A percentile compares a stretch with the other conserved stretches of the same genome.
Conservation (phyloP, 2,888 invertebrate genomes). For the Melikaiella ostensackeni region DNA sequence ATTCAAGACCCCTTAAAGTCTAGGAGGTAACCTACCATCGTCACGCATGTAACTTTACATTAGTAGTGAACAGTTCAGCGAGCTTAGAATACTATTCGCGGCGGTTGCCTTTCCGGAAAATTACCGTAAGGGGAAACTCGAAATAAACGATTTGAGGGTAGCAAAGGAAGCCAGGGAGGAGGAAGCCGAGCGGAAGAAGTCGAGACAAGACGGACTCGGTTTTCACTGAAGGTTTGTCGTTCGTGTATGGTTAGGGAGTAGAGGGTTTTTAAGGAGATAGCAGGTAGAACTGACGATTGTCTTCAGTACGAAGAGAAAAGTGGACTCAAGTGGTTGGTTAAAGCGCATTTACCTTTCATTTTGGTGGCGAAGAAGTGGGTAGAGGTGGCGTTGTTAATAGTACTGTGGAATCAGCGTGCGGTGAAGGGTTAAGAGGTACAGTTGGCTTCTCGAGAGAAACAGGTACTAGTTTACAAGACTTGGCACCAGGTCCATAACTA, state of each 20-base stretch:
- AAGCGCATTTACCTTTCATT: conserved; percentile 69
- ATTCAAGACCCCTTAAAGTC: neutral
- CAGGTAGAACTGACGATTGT: conserved; percentile 60
- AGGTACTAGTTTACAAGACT: conserved; percentile 43
- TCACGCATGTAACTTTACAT: neutral
- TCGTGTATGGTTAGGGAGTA: conserved; percentile 39
- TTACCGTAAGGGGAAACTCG: conserved; percentile 54
- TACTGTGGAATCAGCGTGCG: conserved; percentile 13
- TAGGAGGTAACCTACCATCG: neutral
- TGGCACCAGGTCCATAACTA: conserved; percentile 59
- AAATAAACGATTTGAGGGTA: conserved; percentile 54
- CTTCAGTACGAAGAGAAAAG: conserved; percentile 63
- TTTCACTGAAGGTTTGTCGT: conserved; percentile 37
- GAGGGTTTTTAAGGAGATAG: neutral
- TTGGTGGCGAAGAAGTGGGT: conserved; percentile 55
- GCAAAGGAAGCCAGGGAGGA: conserved; percentile 37
- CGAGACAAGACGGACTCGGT: conserved; percentile 50
- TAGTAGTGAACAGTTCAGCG: neutral
- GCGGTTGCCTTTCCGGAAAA: conserved; percentile 50
- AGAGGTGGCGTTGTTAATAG: conserved; percentile 44
- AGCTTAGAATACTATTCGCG: conserved; percentile 42
- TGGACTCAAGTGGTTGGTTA: conserved; percentile 70
- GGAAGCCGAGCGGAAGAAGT: conserved; percentile 53
- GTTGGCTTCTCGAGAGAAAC: conserved; percentile 36
- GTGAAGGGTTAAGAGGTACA: neutral